phyloP scores from a whole-genome alignment of 2,797 vertebrate genomes.

The Eupleurogrammus muticus region DNA sequence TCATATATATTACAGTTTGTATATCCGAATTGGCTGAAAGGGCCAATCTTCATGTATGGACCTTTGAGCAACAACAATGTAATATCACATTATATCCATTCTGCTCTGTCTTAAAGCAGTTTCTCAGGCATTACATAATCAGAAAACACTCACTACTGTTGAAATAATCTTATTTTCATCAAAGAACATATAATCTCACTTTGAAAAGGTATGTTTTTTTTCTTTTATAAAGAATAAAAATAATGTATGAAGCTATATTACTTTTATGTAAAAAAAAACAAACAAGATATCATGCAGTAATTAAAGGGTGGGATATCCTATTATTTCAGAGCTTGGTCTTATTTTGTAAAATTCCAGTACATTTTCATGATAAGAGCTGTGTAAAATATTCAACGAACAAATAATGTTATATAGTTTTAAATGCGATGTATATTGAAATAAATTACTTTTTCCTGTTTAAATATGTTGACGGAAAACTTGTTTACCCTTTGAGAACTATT shows the following conservation, averaged over 20 bases:
- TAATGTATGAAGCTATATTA: conserved; percentile 79
- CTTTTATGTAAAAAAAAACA: conserved; percentile 79
- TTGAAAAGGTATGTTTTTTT: conserved; percentile 78
- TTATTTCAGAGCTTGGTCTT: conserved; percentile 93
- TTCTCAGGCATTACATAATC: conserved; percentile 93
- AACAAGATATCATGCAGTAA: conserved; percentile 82
- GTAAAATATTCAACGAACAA: conserved; percentile 84
- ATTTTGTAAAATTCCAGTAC: conserved; percentile 89
- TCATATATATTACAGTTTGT: conserved; percentile 30
- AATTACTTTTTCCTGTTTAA: conserved; percentile 84
- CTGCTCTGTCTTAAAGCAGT: conserved; percentile 84
- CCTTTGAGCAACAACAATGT: conserved; percentile 30
- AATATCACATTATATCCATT: conserved; percentile 43
- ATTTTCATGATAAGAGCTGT: conserved; percentile 78
- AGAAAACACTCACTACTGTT: conserved; percentile 84
- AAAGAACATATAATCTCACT: conserved; percentile 72
- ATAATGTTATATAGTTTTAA: conserved; percentile 90
- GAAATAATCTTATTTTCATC: conserved; percentile 83
- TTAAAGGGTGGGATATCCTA: conserved; percentile 84
- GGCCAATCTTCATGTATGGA: conserved; percentile 27
- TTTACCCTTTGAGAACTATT: not conserved
- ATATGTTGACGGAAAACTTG: conserved; percentile 39
- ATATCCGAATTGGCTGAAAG: conserved; percentile 35
- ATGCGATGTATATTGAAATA: conserved; percentile 88
- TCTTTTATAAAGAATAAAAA: conserved; percentile 90